These are phyloP conservation scores for Myotis daubentonii DNA, from an alignment of 2,797 vertebrate species.

Conservation along the genomic window DNA sequence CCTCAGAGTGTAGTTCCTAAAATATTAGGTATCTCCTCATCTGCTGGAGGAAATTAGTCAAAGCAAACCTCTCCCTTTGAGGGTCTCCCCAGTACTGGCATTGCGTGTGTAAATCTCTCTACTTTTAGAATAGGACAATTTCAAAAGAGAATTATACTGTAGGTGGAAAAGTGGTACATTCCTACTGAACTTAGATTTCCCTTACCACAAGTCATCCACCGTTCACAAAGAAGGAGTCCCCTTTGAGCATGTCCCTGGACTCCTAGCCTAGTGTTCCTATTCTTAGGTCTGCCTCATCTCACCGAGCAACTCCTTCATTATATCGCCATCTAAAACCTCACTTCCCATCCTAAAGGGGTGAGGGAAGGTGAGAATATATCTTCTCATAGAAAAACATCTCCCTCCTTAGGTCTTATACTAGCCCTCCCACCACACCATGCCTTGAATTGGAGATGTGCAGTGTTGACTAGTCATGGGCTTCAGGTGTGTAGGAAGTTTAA, in stretches of 20 bases:
- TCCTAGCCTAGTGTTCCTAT: no score
- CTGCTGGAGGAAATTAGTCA: not conserved
- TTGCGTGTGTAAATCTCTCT: not conserved
- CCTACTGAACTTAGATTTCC: not conserved
- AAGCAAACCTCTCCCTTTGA: not conserved
- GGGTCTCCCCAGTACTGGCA: not conserved
- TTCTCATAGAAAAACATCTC: not conserved
- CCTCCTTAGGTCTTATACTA: not conserved
- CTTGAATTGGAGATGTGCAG: not conserved
- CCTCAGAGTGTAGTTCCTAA: not conserved
- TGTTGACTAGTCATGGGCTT: not conserved
- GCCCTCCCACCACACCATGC: not conserved
- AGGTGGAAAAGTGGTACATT: not conserved
- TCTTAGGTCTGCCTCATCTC: not conserved
- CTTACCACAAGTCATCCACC: not conserved
- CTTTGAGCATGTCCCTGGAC: not conserved
- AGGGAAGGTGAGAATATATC: not conserved
- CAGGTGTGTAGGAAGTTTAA: not conserved
- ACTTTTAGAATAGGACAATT: not conserved
- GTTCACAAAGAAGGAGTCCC: not conserved
- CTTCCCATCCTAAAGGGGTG: not conserved
- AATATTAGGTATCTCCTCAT: not conserved
- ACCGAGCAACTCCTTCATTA: not conserved
- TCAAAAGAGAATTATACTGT: not conserved
- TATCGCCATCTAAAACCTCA: not conserved